Evolutionary conservation across 2,888 invertebrate species (phyloP).

Genomic region (Crepidodera aurea): DNA sequence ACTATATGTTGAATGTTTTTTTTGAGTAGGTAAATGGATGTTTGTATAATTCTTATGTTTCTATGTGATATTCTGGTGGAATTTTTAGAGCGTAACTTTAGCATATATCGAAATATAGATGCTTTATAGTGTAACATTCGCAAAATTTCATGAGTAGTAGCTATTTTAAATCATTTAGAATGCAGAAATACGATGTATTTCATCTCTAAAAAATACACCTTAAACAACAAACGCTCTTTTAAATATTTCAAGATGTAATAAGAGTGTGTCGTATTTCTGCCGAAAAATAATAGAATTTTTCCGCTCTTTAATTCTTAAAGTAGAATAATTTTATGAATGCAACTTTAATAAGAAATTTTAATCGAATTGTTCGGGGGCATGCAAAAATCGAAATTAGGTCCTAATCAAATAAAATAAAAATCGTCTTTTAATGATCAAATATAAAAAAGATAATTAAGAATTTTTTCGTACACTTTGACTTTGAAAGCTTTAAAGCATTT

Average conservation of each 20-base stretch:
- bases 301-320: neutral
- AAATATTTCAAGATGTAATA: neutral
- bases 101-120: constrained; percentile 39
- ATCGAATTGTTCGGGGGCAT: no score
- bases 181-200: constrained; percentile 15
- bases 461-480: no score
- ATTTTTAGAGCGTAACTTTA: constrained; percentile 42
- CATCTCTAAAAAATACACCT: constrained; percentile 3
- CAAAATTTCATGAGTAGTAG: constrained; percentile 35
- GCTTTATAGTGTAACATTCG: constrained; percentile 35
- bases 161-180: constrained; percentile 25
- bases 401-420: no score
- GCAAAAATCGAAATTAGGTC: no score
- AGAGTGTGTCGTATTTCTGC: neutral
- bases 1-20: constrained; percentile 38
- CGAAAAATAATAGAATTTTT: neutral
- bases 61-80: constrained; percentile 49
- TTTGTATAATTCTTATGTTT: constrained; percentile 44
- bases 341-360: neutral
- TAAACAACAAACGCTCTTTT: no score
- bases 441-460: no score
- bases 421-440: no score
- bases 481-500: no score
- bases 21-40: constrained; percentile 34
- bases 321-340: neutral